Base-by-base conservation (phyloP, 2,797 vertebrate species). In the Labroides dimidiatus region DNA sequence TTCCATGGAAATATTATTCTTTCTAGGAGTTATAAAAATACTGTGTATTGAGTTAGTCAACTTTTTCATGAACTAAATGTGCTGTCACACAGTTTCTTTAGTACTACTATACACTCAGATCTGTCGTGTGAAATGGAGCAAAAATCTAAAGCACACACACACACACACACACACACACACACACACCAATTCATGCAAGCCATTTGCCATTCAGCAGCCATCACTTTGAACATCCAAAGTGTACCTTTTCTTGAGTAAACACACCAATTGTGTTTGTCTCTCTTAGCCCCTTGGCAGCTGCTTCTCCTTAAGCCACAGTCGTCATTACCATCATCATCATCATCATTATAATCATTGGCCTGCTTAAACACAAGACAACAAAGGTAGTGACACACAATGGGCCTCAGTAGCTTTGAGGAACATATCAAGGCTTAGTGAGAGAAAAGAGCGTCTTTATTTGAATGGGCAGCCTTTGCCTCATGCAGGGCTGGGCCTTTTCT, bases 401-500 rank as follows among this genome's bases (percentile, higher is more conserved):
- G 53, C 76, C 78, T 20, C 79, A 16, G 77, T 69, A 75, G 87
- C 87, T 92, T 93, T 91, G 93, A 92, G 93, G 87, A 94, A 90
- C 87, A 84, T 91, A 73, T 70, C 87, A 91, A 86, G 80, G 91
- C 81, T 93, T 87, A 88, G 82, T 54, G 72, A 88, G 77, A 91
- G 88, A 89, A 90, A 88, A 90, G 88, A 82, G 78, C 70, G 39
- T 87, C 85, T 81, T 83, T 89, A 78, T 92, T 84, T 92, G 87
- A 90, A 88, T 81, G 83, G 92, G 84, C 82, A 67, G 87, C 91
- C 87, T 91, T 88, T 92, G 82, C 84, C 84, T 86, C 88, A 84
- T 74, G 89, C 82, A 82, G 90, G 93, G 88, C 73, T 86, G 80
- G 92, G 92, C 89, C 90, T 64, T 88, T 94, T 92, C 93, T 93